Evolutionary conservation across 2,113 vertebrate species (phyloP), one percentile per base, ranked within the genome.

Genomic region (Cnemophilus loriae): DNA sequence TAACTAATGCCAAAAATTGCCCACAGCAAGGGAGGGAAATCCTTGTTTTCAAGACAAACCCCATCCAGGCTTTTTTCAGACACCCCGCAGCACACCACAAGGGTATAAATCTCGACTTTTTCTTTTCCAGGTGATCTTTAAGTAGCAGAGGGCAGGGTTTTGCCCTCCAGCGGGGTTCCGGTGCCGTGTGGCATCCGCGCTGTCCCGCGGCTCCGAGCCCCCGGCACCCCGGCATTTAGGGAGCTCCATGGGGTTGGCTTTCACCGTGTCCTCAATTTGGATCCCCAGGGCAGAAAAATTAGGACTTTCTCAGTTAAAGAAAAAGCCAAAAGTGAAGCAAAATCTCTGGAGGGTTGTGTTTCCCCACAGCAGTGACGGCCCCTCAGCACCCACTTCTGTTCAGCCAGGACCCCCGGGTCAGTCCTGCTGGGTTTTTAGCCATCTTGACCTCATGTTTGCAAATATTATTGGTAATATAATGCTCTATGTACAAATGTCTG

Each of bases 391-490:
- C 27, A 16, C 87, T 87, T 93, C 63, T 96, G 93, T 97, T 97
- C 95, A 91, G 88, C 87, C 81, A 50, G 56, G 81, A 92, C 84
- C 79, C 90, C 92, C n/a, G 95, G 67, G 89, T 90, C 35, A 41
- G 70, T 95, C 96, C 91, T 65, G 90, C 84, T 97, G 94, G 47
- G 91, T 96, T 97, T 93, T 89, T 97, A 97, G 93, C 95, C 82
- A 95, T 97, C 94, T 97, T 97, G 88, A 96, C 94, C 91, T 96
- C 93, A 89, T 85, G 89, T 98, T 98, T 97, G 95, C 94, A 97
- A 97, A 97, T 97, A 96, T 89, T 96, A 89, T 97, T 96, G 96
- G 95, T 96, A 96, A 96, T 97, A 96, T 75, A 92, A 95, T 97
- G 91, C 95, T 95, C 74, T 97, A 92, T 97, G 69, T 97, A 94